phyloP scores from a whole-genome alignment of 2,888 invertebrate species.

The Halocaridina rubra region DNA sequence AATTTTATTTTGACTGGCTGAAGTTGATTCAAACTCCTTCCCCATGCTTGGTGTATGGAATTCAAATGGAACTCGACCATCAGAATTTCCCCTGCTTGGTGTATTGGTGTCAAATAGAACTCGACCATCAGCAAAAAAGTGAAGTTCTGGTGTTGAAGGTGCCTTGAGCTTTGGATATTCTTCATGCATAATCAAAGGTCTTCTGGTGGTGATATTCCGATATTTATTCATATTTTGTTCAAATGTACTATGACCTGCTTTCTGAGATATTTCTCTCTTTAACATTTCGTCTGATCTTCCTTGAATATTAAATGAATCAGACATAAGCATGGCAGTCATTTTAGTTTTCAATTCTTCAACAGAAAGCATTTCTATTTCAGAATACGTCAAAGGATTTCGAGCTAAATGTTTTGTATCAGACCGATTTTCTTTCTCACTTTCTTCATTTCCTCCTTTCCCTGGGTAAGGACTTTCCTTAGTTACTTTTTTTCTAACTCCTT shows the following conservation, averaged over 20 bases:
- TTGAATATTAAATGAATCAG: background rate
- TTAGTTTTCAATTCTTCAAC: conserved; percentile 34
- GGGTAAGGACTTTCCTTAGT: background rate
- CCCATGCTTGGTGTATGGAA: background rate
- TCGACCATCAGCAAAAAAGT: background rate
- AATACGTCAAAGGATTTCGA: background rate
- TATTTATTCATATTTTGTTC: background rate
- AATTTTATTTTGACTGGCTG: background rate
- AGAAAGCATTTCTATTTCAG: conserved; percentile 25
- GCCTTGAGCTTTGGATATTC: conserved; percentile 16
- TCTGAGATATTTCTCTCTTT: background rate
- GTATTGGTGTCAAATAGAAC: background rate
- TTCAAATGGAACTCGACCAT: background rate
- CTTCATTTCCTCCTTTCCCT: background rate
- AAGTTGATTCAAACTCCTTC: background rate
- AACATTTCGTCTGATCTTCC: background rate
- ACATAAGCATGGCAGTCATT: conserved; percentile 37
- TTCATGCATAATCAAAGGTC: background rate
- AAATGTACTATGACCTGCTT: background rate
- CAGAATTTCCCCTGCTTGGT: no score
- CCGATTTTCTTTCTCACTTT: background rate
- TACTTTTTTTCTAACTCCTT: background rate
- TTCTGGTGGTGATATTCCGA: background rate
- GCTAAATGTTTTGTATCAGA: background rate
- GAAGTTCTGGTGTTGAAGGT: conserved; percentile 25